These are phyloP conservation scores for Dendrolimus pini DNA, from an alignment of 2,888 invertebrate species.

Conservation along the genomic window DNA sequence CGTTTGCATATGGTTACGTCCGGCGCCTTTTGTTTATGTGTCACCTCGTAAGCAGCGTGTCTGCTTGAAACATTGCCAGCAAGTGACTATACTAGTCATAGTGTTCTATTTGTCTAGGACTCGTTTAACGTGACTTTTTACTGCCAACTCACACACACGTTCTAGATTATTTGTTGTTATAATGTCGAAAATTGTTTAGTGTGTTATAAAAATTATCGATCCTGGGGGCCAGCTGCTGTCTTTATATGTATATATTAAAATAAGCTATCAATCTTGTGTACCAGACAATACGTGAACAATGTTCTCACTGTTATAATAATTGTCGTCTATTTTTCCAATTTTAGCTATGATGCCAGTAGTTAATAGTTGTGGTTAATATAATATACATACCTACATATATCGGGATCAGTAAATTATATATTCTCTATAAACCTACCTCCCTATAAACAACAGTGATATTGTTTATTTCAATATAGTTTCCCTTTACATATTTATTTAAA, in stretches of 20 bases:
- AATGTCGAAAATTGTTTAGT: constrained; percentile 15
- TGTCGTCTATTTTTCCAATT: no score
- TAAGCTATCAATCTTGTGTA: constrained; percentile 1
- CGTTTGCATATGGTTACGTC: not conserved
- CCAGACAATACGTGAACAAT: not conserved
- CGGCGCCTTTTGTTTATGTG: constrained; percentile 7
- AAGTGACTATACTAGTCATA: constrained; percentile 11
- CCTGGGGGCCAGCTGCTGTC: constrained; percentile 7
- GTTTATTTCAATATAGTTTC: no score
- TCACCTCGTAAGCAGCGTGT: constrained; percentile 5
- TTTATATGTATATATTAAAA: constrained; percentile 1
- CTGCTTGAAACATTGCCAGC: constrained; percentile 22
- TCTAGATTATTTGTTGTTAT: constrained; percentile 15
- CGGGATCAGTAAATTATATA: no score
- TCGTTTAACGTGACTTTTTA: constrained; percentile 2
- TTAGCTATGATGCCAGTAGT: not conserved
- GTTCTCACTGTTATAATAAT: not conserved
- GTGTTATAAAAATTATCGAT: constrained; percentile 10
- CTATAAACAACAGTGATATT: no score
- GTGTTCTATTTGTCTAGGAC: constrained; percentile 3
- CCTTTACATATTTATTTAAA: no score
- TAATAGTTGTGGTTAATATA: no score
- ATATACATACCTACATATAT: no score
- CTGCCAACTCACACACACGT: constrained; percentile 9
- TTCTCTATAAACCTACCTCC: no score